Percentiles rank a stretch among this genome's conserved stretches.
Evolutionary conservation across 2,113 vertebrate species (phyloP).

Genomic region (Platysternon megacephalum): DNA sequence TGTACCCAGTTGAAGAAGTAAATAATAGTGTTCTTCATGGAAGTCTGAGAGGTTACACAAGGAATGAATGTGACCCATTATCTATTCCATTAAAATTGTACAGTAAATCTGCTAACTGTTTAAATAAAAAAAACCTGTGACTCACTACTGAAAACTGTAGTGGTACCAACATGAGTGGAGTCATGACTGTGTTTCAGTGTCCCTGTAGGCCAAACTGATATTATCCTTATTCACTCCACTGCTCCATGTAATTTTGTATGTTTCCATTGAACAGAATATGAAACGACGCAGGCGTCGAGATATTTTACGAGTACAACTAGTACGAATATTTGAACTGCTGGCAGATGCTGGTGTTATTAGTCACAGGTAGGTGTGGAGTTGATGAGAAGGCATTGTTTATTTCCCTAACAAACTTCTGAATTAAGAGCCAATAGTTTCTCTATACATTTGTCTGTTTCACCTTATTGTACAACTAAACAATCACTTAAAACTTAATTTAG

Average conservation of each 20-base stretch:
- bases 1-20: background rate
- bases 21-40: background rate
- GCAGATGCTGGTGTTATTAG: slow-evolving; percentile 98
- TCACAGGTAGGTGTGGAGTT: slow-evolving; percentile 85
- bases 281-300: slow-evolving; percentile 98
- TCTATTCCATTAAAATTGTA: background rate
- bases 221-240: background rate
- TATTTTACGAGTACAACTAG: slow-evolving; percentile 97
- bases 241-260: slow-evolving; percentile 32
- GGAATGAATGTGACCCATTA: rapidly evolving
- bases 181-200: background rate
- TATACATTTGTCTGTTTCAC: background rate
- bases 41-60: background rate
- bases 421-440: background rate
- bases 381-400: background rate
- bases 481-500: background rate
- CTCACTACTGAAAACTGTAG: background rate
- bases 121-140: background rate
- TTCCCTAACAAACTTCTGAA: background rate
- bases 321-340: slow-evolving; percentile 98
- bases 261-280: slow-evolving; percentile 88
- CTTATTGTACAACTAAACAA: background rate
- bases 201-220: background rate
- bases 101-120: background rate
- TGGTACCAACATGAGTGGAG: background rate